These are phyloP conservation scores for Synodontis membranacea DNA, from an alignment of 2,113 vertebrate species.

Conservation along the genomic window DNA sequence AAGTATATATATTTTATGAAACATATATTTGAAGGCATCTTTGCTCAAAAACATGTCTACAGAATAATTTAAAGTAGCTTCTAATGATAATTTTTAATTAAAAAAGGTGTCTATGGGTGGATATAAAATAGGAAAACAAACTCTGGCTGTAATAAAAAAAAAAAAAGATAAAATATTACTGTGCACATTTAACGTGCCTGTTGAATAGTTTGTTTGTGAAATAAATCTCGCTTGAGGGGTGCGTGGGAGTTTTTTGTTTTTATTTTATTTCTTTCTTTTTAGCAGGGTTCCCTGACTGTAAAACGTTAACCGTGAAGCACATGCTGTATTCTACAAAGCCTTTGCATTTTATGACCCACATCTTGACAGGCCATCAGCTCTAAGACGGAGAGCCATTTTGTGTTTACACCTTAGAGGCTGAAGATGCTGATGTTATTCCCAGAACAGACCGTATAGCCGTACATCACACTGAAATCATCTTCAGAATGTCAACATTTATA, in stretches of 20 bases:
- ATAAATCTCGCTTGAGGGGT: background rate
- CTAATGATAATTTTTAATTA: background rate
- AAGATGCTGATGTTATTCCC: constrained; percentile 37
- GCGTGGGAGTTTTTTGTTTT: too few species aligned
- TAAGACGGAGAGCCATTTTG: constrained; percentile 24
- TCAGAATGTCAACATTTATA: constrained; percentile 23
- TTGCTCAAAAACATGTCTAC: too few species aligned
- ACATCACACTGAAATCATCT: background rate
- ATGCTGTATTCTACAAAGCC: background rate
- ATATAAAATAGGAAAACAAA: background rate
- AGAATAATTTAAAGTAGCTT: background rate
- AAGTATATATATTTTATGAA: too few species aligned
- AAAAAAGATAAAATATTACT: background rate
- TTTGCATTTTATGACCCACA: constrained; percentile 7
- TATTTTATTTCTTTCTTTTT: too few species aligned
- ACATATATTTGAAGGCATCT: too few species aligned
- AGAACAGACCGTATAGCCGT: constrained; percentile 28
- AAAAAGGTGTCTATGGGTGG: too few species aligned
- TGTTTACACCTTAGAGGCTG: constrained; percentile 4
- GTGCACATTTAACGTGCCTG: background rate
- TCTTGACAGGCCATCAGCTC: constrained; percentile 35
- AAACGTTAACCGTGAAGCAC: background rate
- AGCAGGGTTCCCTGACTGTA: background rate
- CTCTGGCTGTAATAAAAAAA: background rate
- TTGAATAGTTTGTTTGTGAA: background rate